phyloP scores from a whole-genome alignment of 2,113 vertebrate species.

The Gavia stellata region DNA sequence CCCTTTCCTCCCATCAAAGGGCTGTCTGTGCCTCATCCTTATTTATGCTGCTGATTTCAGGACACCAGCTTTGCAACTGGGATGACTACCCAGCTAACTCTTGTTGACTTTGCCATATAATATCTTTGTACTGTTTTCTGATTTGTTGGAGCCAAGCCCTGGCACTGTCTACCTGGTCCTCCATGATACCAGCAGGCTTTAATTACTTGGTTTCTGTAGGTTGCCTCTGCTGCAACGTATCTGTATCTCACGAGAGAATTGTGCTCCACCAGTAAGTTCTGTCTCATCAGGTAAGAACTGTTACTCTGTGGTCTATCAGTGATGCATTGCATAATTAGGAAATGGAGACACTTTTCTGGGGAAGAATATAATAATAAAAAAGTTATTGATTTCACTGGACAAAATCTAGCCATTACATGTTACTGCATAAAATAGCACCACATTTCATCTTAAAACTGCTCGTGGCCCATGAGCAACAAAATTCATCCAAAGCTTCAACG shows the following conservation, averaged over 20 bases:
- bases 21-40: neutral
- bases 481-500: neutral
- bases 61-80: neutral
- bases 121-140: neutral
- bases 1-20: neutral
- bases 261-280: neutral
- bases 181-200: fast-evolving
- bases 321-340: neutral
- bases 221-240: fast-evolving
- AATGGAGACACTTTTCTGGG: neutral
- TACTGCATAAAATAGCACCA: neutral
- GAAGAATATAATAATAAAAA: neutral
- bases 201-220: neutral
- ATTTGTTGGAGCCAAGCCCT: neutral
- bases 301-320: neutral
- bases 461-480: neutral
- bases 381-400: neutral
- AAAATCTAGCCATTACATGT: neutral
- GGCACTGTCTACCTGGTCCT: neutral
- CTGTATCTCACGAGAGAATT: neutral
- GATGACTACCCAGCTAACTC: neutral
- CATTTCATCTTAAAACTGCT: neutral
- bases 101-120: neutral
- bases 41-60: neutral
- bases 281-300: neutral